Conservation (phyloP, 2,113 vertebrate species). For the Sylvia atricapilla region DNA sequence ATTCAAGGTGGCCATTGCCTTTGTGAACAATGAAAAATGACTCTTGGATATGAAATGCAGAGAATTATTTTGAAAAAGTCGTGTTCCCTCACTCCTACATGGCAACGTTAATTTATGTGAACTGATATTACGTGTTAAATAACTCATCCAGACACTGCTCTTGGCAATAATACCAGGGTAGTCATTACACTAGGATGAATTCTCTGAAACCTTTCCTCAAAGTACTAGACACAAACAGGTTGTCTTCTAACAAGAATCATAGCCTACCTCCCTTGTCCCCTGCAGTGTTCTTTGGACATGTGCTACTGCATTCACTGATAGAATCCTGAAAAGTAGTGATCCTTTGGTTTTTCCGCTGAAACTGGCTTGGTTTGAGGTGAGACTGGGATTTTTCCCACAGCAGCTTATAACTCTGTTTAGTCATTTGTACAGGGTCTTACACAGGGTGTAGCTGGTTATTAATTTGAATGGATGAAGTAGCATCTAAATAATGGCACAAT, state of each 20-base stretch:
- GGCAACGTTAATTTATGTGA: conserved; percentile 26
- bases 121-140: conserved; percentile 41
- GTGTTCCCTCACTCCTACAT: conserved; percentile 4
- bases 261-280: background rate
- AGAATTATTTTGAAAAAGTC: conserved; percentile 38
- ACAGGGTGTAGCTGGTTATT: background rate
- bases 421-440: background rate
- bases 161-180: conserved; percentile 12
- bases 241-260: background rate
- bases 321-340: background rate
- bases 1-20: background rate
- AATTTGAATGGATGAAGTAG: background rate
- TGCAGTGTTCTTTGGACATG: background rate
- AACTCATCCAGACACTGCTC: conserved; percentile 47
- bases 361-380: background rate
- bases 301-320: background rate
- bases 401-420: background rate
- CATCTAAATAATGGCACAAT: background rate
- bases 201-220: conserved; percentile 10
- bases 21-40: conserved; percentile 19
- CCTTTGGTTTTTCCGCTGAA: background rate
- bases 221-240: conserved; percentile 20
- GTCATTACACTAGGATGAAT: conserved; percentile 6
- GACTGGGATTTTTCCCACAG: background rate
- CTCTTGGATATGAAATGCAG: conserved; percentile 30